phyloP scores from a whole-genome alignment of 1,140 invertebrate genomes.

The Xylocopa sonorina region DNA sequence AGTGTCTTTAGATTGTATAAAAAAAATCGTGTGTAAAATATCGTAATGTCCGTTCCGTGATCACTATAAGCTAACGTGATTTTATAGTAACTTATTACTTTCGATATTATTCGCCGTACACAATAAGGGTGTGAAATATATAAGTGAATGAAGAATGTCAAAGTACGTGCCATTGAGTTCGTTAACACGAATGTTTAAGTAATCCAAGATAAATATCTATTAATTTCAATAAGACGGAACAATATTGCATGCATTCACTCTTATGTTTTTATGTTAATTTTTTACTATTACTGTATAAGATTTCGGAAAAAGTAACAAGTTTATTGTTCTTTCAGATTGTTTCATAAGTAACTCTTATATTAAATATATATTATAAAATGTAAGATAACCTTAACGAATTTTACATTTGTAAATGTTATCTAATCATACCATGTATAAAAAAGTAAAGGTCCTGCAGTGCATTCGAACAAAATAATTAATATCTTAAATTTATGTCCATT shows the following conservation, averaged over 20 bases:
- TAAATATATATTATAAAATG: constrained; percentile 24
- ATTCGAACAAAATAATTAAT: not conserved
- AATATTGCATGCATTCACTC: not conserved
- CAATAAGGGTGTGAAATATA: not conserved
- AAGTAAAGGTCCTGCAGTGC: not conserved
- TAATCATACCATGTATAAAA: constrained; percentile 7
- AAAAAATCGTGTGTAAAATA: constrained; percentile 27
- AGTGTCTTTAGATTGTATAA: constrained; percentile 24
- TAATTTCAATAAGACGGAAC: not conserved
- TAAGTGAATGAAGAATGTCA: constrained; percentile 22
- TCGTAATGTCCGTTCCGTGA: not conserved
- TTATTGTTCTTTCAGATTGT: not conserved
- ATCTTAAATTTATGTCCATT: not conserved
- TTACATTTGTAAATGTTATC: not conserved
- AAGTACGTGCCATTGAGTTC: constrained; percentile 19
- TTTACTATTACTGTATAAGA: not conserved
- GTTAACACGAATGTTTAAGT: constrained; percentile 6
- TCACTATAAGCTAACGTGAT: not conserved
- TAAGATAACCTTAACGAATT: constrained; percentile 36
- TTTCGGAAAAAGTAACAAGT: constrained; percentile 18
- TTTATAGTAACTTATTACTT: not conserved
- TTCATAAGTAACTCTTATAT: not conserved
- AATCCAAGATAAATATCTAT: not conserved
- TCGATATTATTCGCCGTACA: not conserved
- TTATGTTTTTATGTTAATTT: not conserved